These are phyloP conservation scores for Archips xylosteana DNA, from an alignment of 2,888 invertebrate species.

Conservation along the genomic window DNA sequence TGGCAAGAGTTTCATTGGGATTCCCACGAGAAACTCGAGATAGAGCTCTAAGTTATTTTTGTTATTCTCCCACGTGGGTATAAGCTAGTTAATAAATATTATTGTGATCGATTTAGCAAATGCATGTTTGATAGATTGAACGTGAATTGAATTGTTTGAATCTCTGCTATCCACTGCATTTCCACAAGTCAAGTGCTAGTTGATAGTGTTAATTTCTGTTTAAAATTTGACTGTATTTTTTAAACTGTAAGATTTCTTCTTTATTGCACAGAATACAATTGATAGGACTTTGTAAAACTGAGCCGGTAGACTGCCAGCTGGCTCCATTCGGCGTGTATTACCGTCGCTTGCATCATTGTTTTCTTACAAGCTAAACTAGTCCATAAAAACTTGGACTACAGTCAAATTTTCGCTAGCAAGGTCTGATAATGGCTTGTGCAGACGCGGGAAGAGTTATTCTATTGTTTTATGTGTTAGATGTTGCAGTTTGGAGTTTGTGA, in stretches of 20 bases:
- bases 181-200: not conserved
- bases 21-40: too few relatives aligned
- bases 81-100: not conserved
- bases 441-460: not conserved
- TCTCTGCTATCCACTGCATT: not conserved
- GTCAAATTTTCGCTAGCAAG: not conserved
- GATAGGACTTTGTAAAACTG: not conserved
- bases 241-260: not conserved
- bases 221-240: not conserved
- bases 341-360: slow-evolving; percentile 1
- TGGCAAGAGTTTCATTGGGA: too few relatives aligned
- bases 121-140: not conserved
- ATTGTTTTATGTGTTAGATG: not conserved
- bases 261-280: not conserved
- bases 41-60: too few relatives aligned
- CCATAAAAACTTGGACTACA: not conserved
- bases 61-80: too few relatives aligned
- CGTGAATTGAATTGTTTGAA: too few relatives aligned
- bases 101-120: not conserved
- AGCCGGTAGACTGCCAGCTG: not conserved
- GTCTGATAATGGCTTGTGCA: not conserved
- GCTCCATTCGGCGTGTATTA: not conserved
- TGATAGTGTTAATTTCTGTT: not conserved
- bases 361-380: not conserved
- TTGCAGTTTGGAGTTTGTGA: not conserved